Conservation (phyloP, 1,140 invertebrate genomes). For the Lethocerus indicus region DNA sequence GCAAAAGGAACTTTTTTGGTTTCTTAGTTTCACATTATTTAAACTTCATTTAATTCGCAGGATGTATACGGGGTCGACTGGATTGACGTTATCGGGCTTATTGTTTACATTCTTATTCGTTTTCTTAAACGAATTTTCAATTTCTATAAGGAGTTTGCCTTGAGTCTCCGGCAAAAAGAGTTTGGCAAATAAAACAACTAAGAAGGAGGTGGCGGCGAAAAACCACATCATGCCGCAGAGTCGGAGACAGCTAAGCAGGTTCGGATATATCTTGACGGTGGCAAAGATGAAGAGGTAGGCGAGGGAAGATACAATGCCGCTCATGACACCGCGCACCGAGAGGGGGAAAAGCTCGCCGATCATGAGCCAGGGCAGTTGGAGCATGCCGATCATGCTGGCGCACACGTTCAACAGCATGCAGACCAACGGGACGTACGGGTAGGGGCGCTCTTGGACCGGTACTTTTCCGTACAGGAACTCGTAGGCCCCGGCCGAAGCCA, state of each 20-base stretch:
- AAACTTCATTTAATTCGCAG: not conserved
- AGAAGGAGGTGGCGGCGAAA: conserved; percentile 47
- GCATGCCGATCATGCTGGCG: conserved; percentile 52
- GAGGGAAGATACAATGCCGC: conserved; percentile 48
- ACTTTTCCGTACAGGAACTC: conserved; percentile 24
- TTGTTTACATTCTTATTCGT: not conserved
- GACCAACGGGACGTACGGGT: conserved; percentile 36
- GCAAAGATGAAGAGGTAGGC: conserved; percentile 50
- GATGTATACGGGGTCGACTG: conserved; percentile 11
- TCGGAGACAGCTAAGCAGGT: conserved; percentile 33
- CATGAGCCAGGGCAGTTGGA: conserved; percentile 58
- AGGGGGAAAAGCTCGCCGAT: conserved; percentile 55
- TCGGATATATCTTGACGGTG: conserved; percentile 49
- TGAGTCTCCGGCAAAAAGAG: conserved; percentile 65
- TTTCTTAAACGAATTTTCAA: conserved; percentile 30
- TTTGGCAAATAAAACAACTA: conserved; percentile 45
- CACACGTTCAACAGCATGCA: conserved; percentile 47
- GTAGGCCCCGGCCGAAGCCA: conserved; percentile 28
- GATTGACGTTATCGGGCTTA: not conserved
- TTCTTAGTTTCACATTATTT: not conserved
- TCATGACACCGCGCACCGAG: conserved; percentile 43
- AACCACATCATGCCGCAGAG: conserved; percentile 57
- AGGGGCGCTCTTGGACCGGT: conserved; percentile 25
- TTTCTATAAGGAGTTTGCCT: conserved; percentile 58
- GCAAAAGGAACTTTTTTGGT: too few species aligned